A percentile compares a stretch with the other conserved stretches of the same genome.
Conservation (phyloP, 2,113 vertebrate genomes). For the Oceanodroma tethys region DNA sequence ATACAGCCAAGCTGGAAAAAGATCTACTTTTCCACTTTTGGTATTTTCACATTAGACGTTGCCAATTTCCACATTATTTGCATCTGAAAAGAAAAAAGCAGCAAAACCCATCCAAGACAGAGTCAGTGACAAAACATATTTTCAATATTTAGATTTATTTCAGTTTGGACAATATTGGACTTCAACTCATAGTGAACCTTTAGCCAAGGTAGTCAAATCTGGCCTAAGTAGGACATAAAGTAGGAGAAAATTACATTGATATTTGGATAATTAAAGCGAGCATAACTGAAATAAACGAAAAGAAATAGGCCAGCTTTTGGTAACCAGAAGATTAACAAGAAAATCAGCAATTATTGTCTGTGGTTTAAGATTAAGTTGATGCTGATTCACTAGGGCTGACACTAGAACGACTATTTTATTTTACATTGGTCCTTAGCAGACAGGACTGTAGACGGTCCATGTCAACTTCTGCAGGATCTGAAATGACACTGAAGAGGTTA, state of each 20-base stretch:
- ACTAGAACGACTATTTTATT: not conserved
- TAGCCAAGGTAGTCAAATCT: not conserved
- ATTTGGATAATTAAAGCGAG: not conserved
- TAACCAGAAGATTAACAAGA: not conserved
- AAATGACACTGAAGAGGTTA: not conserved
- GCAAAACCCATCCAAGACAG: not conserved
- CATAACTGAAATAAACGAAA: not conserved
- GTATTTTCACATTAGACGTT: not conserved
- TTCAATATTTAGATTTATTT: not conserved
- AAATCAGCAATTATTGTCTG: not conserved
- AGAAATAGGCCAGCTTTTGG: not conserved
- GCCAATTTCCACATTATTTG: not conserved
- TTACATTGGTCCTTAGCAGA: not conserved
- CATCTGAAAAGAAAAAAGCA: not conserved
- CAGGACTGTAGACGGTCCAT: not conserved
- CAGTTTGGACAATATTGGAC: not conserved
- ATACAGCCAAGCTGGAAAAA: not conserved
- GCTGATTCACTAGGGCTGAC: not conserved
- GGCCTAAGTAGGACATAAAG: not conserved
- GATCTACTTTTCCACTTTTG: not conserved
- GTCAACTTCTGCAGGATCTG: not conserved
- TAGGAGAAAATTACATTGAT: not conserved
- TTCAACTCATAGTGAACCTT: not conserved
- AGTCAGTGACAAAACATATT: not conserved
- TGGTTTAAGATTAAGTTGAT: not conserved